A percentile compares a stretch with the other conserved stretches of the same genome.
Conservation (phyloP, 2,888 invertebrate species). For the Acheta domesticus region DNA sequence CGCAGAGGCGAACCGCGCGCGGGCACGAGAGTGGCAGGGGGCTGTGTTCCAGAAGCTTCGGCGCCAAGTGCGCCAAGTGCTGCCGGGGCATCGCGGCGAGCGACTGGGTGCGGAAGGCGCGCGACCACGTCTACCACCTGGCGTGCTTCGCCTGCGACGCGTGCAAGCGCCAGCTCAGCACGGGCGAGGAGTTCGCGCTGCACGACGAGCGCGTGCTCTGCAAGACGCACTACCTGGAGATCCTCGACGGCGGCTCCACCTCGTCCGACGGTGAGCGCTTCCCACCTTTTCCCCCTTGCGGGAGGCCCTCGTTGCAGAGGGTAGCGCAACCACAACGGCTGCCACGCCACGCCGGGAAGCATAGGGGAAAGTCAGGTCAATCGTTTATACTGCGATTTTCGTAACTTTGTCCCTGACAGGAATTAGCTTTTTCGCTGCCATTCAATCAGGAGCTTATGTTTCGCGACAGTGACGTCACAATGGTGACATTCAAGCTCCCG, state of each 20-base stretch:
- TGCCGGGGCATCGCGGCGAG: conserved; percentile 87
- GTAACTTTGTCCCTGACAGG: too few species aligned
- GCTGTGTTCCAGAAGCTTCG: conserved; percentile 72
- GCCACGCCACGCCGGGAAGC: too few species aligned
- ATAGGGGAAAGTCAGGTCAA: too few species aligned
- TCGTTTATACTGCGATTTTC: too few species aligned
- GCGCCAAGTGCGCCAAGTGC: conserved; percentile 95
- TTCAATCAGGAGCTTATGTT: too few species aligned
- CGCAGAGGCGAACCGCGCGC: too few species aligned
- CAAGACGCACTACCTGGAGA: conserved; percentile 94
- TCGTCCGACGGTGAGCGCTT: conserved; percentile 70
- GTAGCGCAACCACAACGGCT: too few species aligned
- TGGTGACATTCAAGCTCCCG: too few species aligned
- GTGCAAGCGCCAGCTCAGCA: conserved; percentile 86
- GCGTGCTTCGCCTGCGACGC: conserved; percentile 99
- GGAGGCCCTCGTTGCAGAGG: too few species aligned
- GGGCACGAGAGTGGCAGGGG: too few species aligned
- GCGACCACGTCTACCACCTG: conserved; percentile 92
- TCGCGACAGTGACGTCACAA: too few species aligned
- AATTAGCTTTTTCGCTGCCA: too few species aligned
- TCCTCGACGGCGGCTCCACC: conserved; percentile 85
- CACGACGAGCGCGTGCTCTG: conserved; percentile 93
- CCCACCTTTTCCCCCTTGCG: not conserved
- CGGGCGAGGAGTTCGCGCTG: conserved; percentile 95
- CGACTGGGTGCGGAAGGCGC: conserved; percentile 96